Base-by-base conservation (phyloP, 2,113 vertebrate genomes). In the Coracopsis vasa region DNA sequence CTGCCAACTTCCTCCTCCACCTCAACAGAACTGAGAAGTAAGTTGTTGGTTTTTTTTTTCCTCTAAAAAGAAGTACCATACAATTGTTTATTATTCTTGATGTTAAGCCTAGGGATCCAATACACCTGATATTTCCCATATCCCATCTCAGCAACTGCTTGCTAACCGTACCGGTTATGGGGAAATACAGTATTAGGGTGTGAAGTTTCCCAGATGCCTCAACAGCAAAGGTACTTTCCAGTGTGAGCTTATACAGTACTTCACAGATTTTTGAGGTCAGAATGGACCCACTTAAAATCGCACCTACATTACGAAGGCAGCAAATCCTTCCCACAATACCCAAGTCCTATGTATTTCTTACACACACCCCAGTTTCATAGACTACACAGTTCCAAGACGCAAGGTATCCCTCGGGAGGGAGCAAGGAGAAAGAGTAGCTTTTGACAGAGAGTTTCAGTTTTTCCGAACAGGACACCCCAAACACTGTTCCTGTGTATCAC, bases 401-500 rank as follows among this genome's bases (percentile, higher is more conserved):
- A 53, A 60, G 4, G 9, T 17, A 47, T 2, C 7, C 6, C 29
- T 42, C 35, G 9, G 4, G 13, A 45, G 11, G 7, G 7, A 80
- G 5, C 13, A 58, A 77, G 10, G 20, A 61, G 8, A 2, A 82
- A 31, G 4, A 87, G 11, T 0, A 58, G 28, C 31, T 83, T 70
- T 23, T 18, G 18, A 33, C 12, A 61, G 0, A 62, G 10, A 37
- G 6, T 10, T 56, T 48, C 12, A 41, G 11, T 28, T 71, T 25
- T 66, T 37, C 37, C 20, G 35, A 81, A 47, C 0, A 2, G 11
- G 12, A n/a, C 19, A 58, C 6, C 3, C 17, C 4, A 27, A 44
- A 14, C 10, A 27, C 42, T 29, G 11, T 20, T 60, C 47, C 0
- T 0, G 20, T 11, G 0, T 11, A 28, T 9, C 2, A 66, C 4